Percentiles rank a stretch among this genome's conserved stretches.
phyloP scores from a whole-genome alignment of 2,797 vertebrate genomes.

The Paramormyrops hopkinsi region DNA sequence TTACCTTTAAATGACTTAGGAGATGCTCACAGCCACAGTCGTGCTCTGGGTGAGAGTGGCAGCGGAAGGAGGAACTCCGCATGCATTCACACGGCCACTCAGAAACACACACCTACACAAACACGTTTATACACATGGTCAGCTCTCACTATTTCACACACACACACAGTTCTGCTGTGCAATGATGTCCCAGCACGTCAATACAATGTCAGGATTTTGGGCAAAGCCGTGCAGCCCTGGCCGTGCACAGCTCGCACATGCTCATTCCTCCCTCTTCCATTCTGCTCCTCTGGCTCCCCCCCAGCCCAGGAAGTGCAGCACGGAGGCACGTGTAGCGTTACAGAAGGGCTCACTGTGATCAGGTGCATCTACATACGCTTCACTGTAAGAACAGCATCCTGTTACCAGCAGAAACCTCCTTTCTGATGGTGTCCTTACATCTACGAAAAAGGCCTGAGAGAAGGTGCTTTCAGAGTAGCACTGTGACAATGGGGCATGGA shows the following conservation, averaged over 20 bases:
- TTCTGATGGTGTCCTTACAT: background rate
- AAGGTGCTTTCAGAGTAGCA: background rate
- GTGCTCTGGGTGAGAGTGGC: background rate
- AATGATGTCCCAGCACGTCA: background rate
- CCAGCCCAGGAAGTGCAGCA: background rate
- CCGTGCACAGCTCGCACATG: background rate
- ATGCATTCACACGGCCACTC: background rate
- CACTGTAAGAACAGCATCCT: background rate
- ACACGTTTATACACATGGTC: background rate
- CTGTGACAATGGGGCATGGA: background rate
- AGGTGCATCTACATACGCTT: background rate
- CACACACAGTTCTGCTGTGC: background rate
- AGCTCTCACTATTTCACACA: background rate
- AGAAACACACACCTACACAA: background rate
- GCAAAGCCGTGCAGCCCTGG: background rate
- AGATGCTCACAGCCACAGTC: background rate
- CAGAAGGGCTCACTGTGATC: background rate
- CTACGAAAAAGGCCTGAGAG: background rate
- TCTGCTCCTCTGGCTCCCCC: background rate
- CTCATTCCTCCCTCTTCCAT: background rate
- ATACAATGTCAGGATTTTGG: background rate
- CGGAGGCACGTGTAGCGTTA: background rate
- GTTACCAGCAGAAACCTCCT: background rate
- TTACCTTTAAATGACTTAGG: conserved; percentile 3
- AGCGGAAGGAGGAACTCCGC: background rate